Conservation (phyloP, 1,140 invertebrate genomes). For the Caenorhabditis inopinata region DNA sequence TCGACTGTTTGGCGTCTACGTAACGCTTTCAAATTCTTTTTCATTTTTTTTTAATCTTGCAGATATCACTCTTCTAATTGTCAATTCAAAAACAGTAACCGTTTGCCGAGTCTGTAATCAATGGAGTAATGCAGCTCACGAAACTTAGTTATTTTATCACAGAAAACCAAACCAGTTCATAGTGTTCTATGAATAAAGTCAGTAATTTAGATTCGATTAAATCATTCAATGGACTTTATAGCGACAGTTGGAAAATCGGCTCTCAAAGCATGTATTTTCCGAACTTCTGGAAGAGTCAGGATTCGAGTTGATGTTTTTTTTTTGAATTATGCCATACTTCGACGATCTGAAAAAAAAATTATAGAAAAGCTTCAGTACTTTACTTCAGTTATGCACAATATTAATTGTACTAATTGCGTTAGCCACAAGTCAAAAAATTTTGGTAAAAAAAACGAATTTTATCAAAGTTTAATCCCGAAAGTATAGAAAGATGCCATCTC, state of each 20-base stretch:
- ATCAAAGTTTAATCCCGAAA: slow-evolving; percentile 79
- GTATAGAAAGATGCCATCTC: too few relatives aligned
- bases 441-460: too few relatives aligned
- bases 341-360: slow-evolving; percentile 73
- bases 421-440: too few relatives aligned
- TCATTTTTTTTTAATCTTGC: too few relatives aligned
- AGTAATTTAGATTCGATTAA: background rate
- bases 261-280: background rate
- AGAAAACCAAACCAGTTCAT: too few relatives aligned
- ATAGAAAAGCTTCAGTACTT: background rate
- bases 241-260: slow-evolving; percentile 5
- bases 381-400: too few relatives aligned
- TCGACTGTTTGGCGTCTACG: too few relatives aligned
- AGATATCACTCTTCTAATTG: background rate
- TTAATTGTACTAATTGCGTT: too few relatives aligned
- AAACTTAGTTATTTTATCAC: too few relatives aligned
- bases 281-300: slow-evolving; percentile 14
- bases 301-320: background rate
- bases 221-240: background rate
- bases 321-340: slow-evolving; percentile 44
- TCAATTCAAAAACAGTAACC: background rate
- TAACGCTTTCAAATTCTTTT: too few relatives aligned
- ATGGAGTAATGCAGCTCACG: too few relatives aligned
- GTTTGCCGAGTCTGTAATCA: background rate
- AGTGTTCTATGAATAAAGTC: background rate